These are phyloP conservation scores for Ibycter americanus DNA, from an alignment of 2,797 vertebrate species.

Conservation along the genomic window DNA sequence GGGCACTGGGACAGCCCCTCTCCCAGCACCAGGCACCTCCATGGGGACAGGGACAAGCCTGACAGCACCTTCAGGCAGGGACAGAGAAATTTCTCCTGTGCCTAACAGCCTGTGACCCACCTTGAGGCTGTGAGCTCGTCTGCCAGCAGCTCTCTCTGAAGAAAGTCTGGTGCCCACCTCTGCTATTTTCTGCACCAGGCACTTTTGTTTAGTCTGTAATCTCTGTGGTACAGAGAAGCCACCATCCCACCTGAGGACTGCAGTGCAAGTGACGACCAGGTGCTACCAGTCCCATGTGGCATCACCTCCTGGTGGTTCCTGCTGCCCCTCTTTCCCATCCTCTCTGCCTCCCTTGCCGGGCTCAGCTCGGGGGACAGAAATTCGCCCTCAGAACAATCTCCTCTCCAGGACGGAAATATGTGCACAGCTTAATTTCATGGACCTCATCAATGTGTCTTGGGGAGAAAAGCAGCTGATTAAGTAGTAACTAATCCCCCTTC, in stretches of 20 bases:
- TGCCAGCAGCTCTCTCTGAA: not conserved
- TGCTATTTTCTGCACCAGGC: not conserved
- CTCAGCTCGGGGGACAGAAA: not conserved
- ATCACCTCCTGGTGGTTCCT: not conserved
- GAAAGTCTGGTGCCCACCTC: not conserved
- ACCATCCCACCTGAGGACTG: not conserved
- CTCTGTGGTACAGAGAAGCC: not conserved
- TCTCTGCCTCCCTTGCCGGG: fast-evolving
- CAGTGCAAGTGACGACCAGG: not conserved
- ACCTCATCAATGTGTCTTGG: not conserved
- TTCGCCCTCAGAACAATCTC: not conserved
- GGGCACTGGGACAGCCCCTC: fast-evolving
- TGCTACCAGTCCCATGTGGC: not conserved
- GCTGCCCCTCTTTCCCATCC: not conserved
- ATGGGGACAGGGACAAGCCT: not conserved
- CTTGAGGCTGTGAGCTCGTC: not conserved
- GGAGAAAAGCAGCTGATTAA: not conserved
- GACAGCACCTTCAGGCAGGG: not conserved
- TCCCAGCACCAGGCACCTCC: not conserved
- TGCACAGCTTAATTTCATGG: not conserved
- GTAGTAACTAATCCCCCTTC: not conserved
- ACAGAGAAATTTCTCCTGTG: not conserved
- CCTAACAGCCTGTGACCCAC: not conserved
- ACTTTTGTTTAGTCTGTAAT: not conserved
- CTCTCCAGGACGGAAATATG: not conserved